Conservation (phyloP, 2,888 invertebrate species). For the Odontomyia ornata region DNA sequence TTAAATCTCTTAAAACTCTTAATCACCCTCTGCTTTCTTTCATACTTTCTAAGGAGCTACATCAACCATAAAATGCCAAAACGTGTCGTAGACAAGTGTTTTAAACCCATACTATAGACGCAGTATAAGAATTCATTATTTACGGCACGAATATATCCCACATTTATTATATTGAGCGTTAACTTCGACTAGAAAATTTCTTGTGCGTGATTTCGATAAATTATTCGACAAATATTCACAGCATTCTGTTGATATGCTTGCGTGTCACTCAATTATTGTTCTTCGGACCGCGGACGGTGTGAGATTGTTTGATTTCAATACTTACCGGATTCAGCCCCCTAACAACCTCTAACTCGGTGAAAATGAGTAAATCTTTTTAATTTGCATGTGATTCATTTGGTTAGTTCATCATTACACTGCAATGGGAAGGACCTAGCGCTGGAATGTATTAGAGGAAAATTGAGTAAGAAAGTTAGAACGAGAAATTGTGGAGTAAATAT, state of each 20-base stretch:
- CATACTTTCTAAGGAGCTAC: no score
- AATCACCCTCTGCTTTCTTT: no score
- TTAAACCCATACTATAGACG: not conserved
- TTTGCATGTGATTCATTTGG: not conserved
- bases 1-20: no score
- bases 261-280: conserved; percentile 22
- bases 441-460: no score
- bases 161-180: not conserved
- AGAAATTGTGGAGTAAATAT: no score
- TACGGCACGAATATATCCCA: not conserved
- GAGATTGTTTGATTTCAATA: conserved; percentile 6
- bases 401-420: not conserved
- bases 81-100: no score
- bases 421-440: no score
- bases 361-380: not conserved
- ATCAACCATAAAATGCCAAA: conserved; percentile 13
- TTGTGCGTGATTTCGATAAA: conserved; percentile 28
- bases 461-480: no score
- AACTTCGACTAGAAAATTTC: conserved; percentile 1
- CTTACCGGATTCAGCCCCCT: not conserved
- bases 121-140: not conserved
- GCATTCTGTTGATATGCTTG: conserved; percentile 7
- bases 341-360: conserved; percentile 11
- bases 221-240: conserved; percentile 15
- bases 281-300: not conserved